Base-by-base conservation (phyloP, 2,888 invertebrate genomes). In the Amphipyra berbera region DNA sequence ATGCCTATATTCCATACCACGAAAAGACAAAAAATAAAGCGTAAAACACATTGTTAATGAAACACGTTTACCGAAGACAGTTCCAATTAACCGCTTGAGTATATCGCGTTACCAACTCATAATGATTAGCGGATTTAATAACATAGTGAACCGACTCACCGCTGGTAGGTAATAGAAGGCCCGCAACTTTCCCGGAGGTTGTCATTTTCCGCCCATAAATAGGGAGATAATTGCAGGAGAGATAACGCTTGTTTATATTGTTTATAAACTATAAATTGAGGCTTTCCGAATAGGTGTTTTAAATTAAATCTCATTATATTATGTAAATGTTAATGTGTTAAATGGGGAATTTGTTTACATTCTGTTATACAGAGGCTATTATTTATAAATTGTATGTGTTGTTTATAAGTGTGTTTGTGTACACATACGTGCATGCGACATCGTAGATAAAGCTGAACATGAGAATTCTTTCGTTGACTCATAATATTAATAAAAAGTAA, bases 201-300 rank as follows among this genome's bases (percentile, higher is more conserved):
- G 89, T 86, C 87, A 88, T 78, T 88, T 90, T 84, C 86, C 87
- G 85, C 79, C 75, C 87, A 83, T 90, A 88, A 91, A 89, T 87
- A 90, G 79, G 78, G 79, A 81, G 85, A 90, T 90, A 90, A 91
- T 91, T 91, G 87, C 85, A 84, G 83, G 86, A 85, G 86, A 87
- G 88, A 90, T 90, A 89, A 70, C 79, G 82, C 69, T 86, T 86
- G 81, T 87, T 90, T 89, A 87, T 89, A 81, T 76, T 73, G 85
- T 80, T 85, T 82, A 84, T 79, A 79, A 68, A 76, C 73, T 78
- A 79, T 82, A 79, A 81, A 81, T 78, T 81, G 66, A 54, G 61
- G 78, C 56, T 72, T 69, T 60, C 53, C 64, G 50, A 72, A 67
- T 60, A 61, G 61, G 56, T 62, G 68, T 62, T 65, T 71, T 63